Base-by-base conservation (phyloP, 2,113 vertebrate species). In the Onychorhynchus coronatus region DNA sequence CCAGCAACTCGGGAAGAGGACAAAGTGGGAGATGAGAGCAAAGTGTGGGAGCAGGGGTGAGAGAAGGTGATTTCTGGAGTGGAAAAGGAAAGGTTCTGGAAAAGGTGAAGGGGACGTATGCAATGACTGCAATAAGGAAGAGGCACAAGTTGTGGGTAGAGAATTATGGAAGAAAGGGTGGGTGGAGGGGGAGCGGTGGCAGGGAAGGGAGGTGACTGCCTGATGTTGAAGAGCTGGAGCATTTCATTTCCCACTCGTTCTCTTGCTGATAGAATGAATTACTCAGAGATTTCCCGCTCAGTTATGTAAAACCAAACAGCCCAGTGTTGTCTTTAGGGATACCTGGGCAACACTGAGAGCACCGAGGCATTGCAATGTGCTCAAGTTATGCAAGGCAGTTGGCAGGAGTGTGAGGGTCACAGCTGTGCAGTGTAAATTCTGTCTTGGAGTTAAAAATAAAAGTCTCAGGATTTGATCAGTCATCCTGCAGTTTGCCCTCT, bases 391-490 rank as follows among this genome's bases (percentile, higher is more conserved):
- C 92, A 86, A 93, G 82, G 59, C 71, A 77, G 5, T 16, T 74
- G 95, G 83, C 86, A 88, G 74, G 76, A 78, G 31, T 86, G 88
- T 85, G 92, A 24, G 85, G 66, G 85, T 72, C 92, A 53, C 92
- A 97, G 91, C 82, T 97, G 94, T 67, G 80, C 90, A 22, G 13
- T 13, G 55, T 15, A 50, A 67, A 58, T 56, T 90, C 77, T 62
- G 76, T 58, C 75, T 88, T 76, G 4, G 24, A 84, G 68, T 71
- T 77, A 67, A 91, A 95, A 91, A 92, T 68, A 93, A 93, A 96
- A 91, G 52, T 42, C 79, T 72, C 92, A 12, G 44, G 52, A 52
- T 86, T 83, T 80, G 88, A 91, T 94, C 91, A 73, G 68, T 8
- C 65, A 47, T 70, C 58, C 70, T 50, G 50, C 19, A 77, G 74